Evolutionary conservation across 2,797 vertebrate genomes (phyloP), one percentile per base, ranked within the genome.

Genomic region (Argya squamiceps): DNA sequence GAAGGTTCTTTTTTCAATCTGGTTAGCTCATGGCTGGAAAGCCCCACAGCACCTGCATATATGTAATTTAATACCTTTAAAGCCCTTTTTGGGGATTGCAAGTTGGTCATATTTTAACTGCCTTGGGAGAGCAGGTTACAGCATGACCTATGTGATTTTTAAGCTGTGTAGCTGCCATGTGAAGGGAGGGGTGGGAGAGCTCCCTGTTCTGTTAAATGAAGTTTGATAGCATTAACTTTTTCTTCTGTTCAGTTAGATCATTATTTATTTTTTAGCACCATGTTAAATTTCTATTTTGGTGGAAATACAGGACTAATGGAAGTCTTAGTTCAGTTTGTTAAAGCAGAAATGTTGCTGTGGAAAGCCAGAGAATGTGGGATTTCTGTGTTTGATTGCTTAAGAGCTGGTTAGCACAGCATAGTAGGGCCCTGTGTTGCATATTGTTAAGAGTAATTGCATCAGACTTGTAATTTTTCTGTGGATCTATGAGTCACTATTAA

Each of bases 11-110:
- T 84, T 92, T 93, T 60, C 94, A 53, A 1, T 74, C 59, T 41
- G 11, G 80, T 94, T 95, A 96, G 63, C 77, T 94, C 94, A 89
- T 91, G 80, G 22, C 89, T 96, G 94, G 96, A 97, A 95, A 97
- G 88, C 69, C 93, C 88, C 95, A 82, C 67, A 94, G 63, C 88
- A 86, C 92, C 77, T 94, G 89, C 73, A n/a, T 88, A 7, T 41
- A 10, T 67, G 94, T 94, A 92, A 95, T 84, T 91, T 81, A 95
- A 96, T 90, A 86, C 85, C 26, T 84, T 86, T 87, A 87, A 84
- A 88, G 44, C 63, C 47, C 32, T 79, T 95, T 92, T 82, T 73
- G 53, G 70, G 60, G 84, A 43, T 80, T 83, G 76, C 69, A 80
- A 50, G 63, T 86, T 96, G 93, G 89, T 81, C 82, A 13, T 84